These are phyloP conservation scores for Hyles euphorbiae DNA, from an alignment of 1,140 invertebrate genomes.

Conservation along the genomic window DNA sequence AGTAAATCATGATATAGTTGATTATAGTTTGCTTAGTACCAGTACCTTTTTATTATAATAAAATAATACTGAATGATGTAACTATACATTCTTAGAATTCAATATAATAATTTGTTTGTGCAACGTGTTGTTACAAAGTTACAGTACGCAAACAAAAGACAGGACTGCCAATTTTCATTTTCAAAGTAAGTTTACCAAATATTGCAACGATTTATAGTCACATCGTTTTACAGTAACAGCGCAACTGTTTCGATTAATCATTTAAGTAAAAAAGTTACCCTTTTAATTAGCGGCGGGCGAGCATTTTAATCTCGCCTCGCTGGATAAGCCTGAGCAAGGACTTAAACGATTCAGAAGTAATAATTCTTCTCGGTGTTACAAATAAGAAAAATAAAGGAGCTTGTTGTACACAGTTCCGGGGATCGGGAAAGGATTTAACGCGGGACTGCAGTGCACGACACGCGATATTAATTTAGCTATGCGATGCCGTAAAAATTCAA, in stretches of 20 bases:
- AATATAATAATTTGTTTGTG: too few relatives aligned
- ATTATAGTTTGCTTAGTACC: too few relatives aligned
- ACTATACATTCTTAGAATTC: too few relatives aligned
- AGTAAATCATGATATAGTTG: too few relatives aligned
- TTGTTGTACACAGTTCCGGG: conserved; percentile 6
- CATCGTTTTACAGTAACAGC: conserved; percentile 23
- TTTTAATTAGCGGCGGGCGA: conserved; percentile 65
- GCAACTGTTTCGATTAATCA: conserved; percentile 48
- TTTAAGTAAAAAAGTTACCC: conserved; percentile 56
- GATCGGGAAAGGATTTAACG: too few relatives aligned
- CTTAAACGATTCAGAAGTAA: conserved; percentile 72
- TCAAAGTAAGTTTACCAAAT: too few relatives aligned
- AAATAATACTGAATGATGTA: too few relatives aligned
- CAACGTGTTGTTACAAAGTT: too few relatives aligned
- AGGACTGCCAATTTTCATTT: too few relatives aligned
- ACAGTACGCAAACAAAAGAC: too few relatives aligned
- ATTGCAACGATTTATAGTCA: conserved; percentile 2
- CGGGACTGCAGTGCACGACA: conserved; percentile 4
- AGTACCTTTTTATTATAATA: too few relatives aligned
- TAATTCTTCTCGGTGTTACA: conserved; percentile 67
- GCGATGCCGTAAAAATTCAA: too few relatives aligned
- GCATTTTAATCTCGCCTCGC: conserved; percentile 57
- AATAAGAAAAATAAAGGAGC: conserved; percentile 63
- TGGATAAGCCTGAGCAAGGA: conserved; percentile 66
- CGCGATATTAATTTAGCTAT: background rate